phyloP scores from a whole-genome alignment of 2,888 invertebrate genomes.

The Creontiades dilutus region DNA sequence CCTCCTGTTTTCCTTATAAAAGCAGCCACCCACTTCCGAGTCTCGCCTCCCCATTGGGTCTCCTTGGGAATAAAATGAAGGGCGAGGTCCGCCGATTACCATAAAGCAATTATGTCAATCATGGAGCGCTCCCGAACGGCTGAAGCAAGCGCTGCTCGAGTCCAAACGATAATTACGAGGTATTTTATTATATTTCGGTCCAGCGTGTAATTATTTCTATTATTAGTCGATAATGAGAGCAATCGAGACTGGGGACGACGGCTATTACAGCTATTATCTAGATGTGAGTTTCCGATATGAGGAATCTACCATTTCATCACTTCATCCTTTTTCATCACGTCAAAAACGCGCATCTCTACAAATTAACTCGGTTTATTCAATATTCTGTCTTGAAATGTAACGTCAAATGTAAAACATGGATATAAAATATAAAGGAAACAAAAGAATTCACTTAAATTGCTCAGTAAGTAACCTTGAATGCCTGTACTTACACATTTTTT shows the following conservation, averaged over 20 bases:
- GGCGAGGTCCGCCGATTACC: conserved; percentile 38
- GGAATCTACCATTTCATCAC: background rate
- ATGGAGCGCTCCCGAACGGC: conserved; percentile 1
- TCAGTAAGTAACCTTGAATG: no score
- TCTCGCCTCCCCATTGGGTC: background rate
- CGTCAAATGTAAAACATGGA: no score
- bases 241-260: background rate
- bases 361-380: no score
- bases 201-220: background rate
- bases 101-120: conserved; percentile 57
- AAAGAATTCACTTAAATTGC: no score
- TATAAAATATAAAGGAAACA: no score
- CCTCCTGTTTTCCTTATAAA: background rate
- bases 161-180: background rate
- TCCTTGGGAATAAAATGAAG: background rate
- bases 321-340: background rate
- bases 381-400: no score
- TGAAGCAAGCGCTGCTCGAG: background rate
- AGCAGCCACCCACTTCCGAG: background rate
- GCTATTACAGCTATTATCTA: conserved; percentile 5
- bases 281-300: background rate
- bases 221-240: conserved; percentile 4
- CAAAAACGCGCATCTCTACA: background rate
- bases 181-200: background rate
- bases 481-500: no score